Base-by-base conservation (phyloP, 2,888 invertebrate genomes). In the Sphaeridia pumilis region DNA sequence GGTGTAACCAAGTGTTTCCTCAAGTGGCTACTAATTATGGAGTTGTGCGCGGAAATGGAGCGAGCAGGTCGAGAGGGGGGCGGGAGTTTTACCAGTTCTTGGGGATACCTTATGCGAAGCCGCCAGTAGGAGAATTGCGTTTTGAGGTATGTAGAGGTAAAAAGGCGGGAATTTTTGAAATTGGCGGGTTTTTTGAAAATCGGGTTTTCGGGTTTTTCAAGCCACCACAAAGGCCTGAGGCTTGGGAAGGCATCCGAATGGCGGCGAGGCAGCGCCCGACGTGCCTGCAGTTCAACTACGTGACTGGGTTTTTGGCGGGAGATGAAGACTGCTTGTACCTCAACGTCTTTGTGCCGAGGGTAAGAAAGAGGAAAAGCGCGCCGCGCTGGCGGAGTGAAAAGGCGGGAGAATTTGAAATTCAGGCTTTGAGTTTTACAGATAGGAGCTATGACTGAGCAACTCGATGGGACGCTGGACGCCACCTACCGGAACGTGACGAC, bases 281-380 rank as follows among this genome's bases (percentile, higher is more conserved):
- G 2, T 46, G 46, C 21, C 21, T 46, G 12, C 46, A 46, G 22
- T 28, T 46, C 4, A 26, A 46, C 34, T 28, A 34, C 21, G 22
- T 46, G 17, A 46, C 46, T 2, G 46, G 46, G 10, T 34, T 46
- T 24, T 20, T 34, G 3, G 22, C 46, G 3, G 46, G 46, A 3
- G 17, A 17, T 7, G 46, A 46, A 31, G 46, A 46, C n/a, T 46
- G 46, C 44, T 31, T 44, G 20, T 43, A 31, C 14, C 4, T 46
- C 7, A 46, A 46, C 21, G 46, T 46, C 4, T 46, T 17, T 17
- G 46, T 46, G 10, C 46, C 46, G 2, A 46, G 34, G 31, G 46
- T 46, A 3, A 5, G n/a, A 31, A 31, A 31, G 10, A 10, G 10
- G 34, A n/a, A n/a, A n/a, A n/a, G n/a, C n/a, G n/a, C n/a, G n/a